Conservation (phyloP, 2,888 invertebrate genomes). For the Lycophotia porphyrea region DNA sequence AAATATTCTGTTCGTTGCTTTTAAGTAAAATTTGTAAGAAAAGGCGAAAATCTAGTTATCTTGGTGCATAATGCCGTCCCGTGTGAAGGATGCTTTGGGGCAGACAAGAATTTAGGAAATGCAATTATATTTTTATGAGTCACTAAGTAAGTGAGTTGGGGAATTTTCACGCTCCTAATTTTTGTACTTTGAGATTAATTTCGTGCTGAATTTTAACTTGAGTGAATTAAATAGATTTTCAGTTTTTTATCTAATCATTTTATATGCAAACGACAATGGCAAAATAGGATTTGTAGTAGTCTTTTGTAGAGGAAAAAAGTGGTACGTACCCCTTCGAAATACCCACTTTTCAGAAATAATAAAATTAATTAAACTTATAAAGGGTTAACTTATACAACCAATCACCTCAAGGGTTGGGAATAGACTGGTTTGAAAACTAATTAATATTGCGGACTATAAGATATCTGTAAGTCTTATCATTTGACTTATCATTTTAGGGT, state of each 20-base stretch:
- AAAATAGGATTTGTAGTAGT: neutral
- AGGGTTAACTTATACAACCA: no score
- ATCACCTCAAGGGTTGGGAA: no score
- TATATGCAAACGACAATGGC: neutral
- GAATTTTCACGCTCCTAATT: constrained; percentile 20
- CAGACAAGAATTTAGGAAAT: constrained; percentile 48
- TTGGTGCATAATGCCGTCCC: constrained; percentile 24
- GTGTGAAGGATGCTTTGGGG: constrained; percentile 25
- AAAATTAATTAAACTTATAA: no score
- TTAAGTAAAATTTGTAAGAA: constrained; percentile 55
- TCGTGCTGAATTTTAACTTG: constrained; percentile 21
- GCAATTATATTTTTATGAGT: constrained; percentile 52
- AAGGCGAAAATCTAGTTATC: constrained; percentile 52
- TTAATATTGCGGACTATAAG: no score
- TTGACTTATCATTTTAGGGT: no score
- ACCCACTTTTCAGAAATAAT: no score
- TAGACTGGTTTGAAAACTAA: no score
- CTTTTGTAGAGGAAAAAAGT: no score
- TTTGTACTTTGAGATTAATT: constrained; percentile 41
- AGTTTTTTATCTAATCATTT: neutral
- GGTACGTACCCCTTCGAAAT: no score
- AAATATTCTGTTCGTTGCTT: constrained; percentile 57
- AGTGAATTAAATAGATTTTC: constrained; percentile 21
- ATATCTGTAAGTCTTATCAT: no score
- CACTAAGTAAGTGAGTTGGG: constrained; percentile 30